A percentile compares a stretch with the other conserved stretches of the same genome.
phyloP scores from a whole-genome alignment of 1,140 invertebrate genomes.

The Hermetia illucens region DNA sequence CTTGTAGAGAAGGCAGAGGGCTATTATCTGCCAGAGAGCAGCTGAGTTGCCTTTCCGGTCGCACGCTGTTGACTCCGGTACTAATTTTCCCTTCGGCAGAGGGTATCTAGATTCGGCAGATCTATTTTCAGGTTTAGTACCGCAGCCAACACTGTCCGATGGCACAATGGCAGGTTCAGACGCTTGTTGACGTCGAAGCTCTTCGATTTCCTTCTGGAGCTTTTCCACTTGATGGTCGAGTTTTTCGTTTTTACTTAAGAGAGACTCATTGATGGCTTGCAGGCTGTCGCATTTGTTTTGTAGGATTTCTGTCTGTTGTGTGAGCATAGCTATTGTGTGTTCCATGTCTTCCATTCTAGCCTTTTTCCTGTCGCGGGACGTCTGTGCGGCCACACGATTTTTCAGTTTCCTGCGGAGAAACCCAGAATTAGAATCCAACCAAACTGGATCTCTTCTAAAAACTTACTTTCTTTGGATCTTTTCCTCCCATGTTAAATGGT shows the following conservation, averaged over 20 bases:
- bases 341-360: conserved; percentile 82
- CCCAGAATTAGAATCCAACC: too few relatives aligned
- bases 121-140: conserved; percentile 40
- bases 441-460: too few relatives aligned
- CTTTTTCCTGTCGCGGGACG: conserved; percentile 92
- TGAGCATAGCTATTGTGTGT: conserved; percentile 45
- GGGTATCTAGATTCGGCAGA: conserved; percentile 61
- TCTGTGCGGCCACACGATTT: conserved; percentile 95
- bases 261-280: conserved; percentile 45
- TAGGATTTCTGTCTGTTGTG: conserved; percentile 46
- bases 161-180: conserved; percentile 31
- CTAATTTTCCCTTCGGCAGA: conserved; percentile 70
- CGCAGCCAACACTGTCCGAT: conserved; percentile 38
- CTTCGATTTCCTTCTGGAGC: conserved; percentile 27
- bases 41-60: conserved; percentile 27
- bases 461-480: conserved; percentile 71
- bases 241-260: conserved; percentile 46
- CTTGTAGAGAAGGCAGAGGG: conserved; percentile 65
- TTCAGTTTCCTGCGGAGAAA: conserved; percentile 72
- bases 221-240: conserved; percentile 37
- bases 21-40: conserved; percentile 49
- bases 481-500: conserved; percentile 68
- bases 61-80: conserved; percentile 44
- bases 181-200: conserved; percentile 18
- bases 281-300: conserved; percentile 47